Percentiles rank a stretch among this genome's conserved stretches.
Conservation (phyloP, 2,888 invertebrate species). For the Cremastobaeus sp. region DNA sequence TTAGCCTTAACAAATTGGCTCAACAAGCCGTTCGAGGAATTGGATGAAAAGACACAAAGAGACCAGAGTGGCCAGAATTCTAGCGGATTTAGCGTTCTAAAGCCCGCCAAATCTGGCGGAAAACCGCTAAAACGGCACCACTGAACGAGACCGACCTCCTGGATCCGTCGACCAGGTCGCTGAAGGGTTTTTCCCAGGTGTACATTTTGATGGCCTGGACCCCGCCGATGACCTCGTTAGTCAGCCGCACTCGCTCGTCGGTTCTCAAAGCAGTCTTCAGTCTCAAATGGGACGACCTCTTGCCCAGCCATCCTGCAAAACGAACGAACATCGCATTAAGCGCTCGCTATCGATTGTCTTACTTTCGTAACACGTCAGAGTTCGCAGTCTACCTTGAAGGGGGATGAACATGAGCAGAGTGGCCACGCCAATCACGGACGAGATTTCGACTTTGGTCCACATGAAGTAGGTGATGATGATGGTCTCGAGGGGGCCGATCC, state of each 20-base stretch:
- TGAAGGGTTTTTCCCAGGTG: conserved; percentile 92
- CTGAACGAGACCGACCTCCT: too few species aligned
- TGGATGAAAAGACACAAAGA: too few species aligned
- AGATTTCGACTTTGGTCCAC: conserved; percentile 84
- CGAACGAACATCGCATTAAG: too few species aligned
- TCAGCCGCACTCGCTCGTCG: conserved; percentile 92
- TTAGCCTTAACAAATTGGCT: too few species aligned
- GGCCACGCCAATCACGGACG: conserved; percentile 85
- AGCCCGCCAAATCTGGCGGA: too few species aligned
- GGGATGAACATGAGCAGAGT: conserved; percentile 86
- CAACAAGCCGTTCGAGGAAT: too few species aligned
- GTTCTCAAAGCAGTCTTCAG: conserved; percentile 91
- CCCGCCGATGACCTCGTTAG: conserved; percentile 93
- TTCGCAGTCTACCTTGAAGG: conserved; percentile 86
- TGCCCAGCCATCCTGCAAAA: conserved; percentile 84
- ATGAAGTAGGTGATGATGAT: conserved; percentile 88
- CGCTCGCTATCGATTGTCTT: too few species aligned
- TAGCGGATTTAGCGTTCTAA: too few species aligned
- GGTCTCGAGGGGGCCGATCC: conserved; percentile 93
- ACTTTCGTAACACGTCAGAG: too few species aligned
- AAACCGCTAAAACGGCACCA: too few species aligned
- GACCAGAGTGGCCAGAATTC: too few species aligned
- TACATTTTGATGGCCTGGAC: conserved; percentile 96
- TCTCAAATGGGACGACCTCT: conserved; percentile 86
- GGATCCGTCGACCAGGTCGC: conserved; percentile 84